Percentiles rank a stretch among this genome's conserved stretches.
Conservation (phyloP, 2,888 invertebrate species). For the Craniophora ligustri region DNA sequence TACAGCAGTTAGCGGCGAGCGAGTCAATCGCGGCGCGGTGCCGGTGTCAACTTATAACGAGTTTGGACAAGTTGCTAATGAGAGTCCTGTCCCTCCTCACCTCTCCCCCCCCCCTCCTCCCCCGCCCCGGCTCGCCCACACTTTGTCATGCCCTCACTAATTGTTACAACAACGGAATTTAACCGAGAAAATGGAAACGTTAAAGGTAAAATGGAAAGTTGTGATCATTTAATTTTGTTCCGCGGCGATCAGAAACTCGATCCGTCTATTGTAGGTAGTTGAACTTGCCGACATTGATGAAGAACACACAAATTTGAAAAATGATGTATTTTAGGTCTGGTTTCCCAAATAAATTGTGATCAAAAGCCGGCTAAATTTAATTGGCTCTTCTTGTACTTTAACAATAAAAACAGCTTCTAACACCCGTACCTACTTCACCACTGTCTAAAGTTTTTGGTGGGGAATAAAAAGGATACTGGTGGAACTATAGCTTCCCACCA, state of each 20-base stretch:
- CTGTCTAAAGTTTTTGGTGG: too few species aligned
- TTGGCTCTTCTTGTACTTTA: too few species aligned
- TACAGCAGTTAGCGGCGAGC: conserved; percentile 61
- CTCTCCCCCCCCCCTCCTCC: not conserved
- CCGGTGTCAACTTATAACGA: conserved; percentile 79
- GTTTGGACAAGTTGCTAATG: conserved; percentile 85
- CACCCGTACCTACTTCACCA: too few species aligned
- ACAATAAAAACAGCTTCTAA: too few species aligned
- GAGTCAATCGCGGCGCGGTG: conserved; percentile 63
- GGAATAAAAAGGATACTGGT: too few species aligned
- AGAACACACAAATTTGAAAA: not conserved
- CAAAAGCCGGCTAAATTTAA: too few species aligned
- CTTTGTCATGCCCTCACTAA: conserved; percentile 50
- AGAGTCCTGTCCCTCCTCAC: conserved; percentile 63
- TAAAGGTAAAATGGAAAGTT: conserved; percentile 49
- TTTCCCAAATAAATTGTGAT: too few species aligned
- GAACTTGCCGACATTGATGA: conserved; percentile 12
- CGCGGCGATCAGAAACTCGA: conserved; percentile 40
- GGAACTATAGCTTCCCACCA: too few species aligned
- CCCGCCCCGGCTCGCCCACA: conserved; percentile 10
- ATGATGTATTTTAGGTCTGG: not conserved
- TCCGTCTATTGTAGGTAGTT: conserved; percentile 22
- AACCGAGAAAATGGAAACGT: conserved; percentile 32
- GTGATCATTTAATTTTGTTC: conserved; percentile 51
- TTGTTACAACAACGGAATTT: conserved; percentile 47